These are phyloP conservation scores for Lynx canadensis DNA, from an alignment of 2,113 vertebrate genomes.

Conservation along the genomic window DNA sequence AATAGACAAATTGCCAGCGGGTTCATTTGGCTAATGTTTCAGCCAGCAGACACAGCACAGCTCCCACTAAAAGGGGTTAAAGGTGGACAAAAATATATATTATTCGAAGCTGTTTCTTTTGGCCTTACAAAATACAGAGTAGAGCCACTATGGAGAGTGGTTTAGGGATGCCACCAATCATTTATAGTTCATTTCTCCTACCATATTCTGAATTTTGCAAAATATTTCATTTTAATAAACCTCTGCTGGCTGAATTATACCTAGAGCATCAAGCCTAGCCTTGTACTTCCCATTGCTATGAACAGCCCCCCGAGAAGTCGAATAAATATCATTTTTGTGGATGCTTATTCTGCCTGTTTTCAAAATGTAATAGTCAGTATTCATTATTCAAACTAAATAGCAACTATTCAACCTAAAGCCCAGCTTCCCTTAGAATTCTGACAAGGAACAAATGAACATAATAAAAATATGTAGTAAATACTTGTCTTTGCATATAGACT, in stretches of 20 bases:
- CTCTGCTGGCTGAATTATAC: neutral
- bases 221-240: conserved; percentile 65
- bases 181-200: conserved; percentile 54
- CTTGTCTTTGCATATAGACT: conserved; percentile 74
- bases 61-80: conserved; percentile 69
- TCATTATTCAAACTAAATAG: conserved; percentile 69
- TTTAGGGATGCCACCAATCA: conserved; percentile 35
- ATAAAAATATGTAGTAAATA: conserved; percentile 78
- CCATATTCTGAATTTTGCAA: conserved; percentile 26
- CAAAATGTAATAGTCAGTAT: conserved; percentile 61
- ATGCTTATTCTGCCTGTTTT: conserved; percentile 37
- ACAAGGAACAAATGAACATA: conserved; percentile 67
- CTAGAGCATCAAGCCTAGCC: neutral
- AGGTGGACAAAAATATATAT: conserved; percentile 57
- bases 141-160: neutral
- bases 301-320: neutral
- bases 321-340: conserved; percentile 52
- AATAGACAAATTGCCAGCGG: conserved; percentile 75
- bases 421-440: conserved; percentile 74
- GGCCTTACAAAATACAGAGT: neutral
- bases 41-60: conserved; percentile 35
- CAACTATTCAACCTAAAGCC: conserved; percentile 57
- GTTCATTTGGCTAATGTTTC: conserved; percentile 78
- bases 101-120: neutral
- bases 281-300: neutral